A percentile compares a stretch with the other conserved stretches of the same genome.
Evolutionary conservation across 2,113 vertebrate genomes (phyloP).

Genomic region (Aptenodytes patagonicus): DNA sequence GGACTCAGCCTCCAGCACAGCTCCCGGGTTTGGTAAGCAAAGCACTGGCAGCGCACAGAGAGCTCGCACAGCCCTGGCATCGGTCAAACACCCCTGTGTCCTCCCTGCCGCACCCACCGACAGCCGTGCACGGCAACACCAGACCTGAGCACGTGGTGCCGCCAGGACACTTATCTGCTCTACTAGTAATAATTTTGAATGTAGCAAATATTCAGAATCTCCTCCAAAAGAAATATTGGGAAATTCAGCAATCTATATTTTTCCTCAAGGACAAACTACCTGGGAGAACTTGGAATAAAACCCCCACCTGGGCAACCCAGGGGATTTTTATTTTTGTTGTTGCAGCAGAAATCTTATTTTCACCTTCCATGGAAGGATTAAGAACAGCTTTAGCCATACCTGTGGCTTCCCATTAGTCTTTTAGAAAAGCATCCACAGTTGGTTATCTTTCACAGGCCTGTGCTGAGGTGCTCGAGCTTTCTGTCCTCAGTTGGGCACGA

Average conservation of each 20-base stretch:
- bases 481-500: background rate
- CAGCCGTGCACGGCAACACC: background rate
- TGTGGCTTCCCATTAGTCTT: background rate
- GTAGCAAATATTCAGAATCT: background rate
- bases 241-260: background rate
- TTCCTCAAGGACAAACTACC: background rate
- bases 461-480: background rate
- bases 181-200: background rate
- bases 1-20: no score
- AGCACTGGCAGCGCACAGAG: background rate
- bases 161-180: background rate
- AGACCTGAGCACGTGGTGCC: background rate
- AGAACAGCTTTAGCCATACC: background rate
- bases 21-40: no score
- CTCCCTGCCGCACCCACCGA: no score
- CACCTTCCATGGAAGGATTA: background rate
- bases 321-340: no score
- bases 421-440: background rate
- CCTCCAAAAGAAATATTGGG: no score
- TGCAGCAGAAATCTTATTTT: background rate
- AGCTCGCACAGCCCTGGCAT: fast-evolving
- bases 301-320: background rate
- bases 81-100: background rate
- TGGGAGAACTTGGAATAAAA: background rate
- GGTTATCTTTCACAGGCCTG: background rate